These are phyloP conservation scores for Serripes groenlandicus DNA, from an alignment of 2,888 invertebrate genomes.

Conservation along the genomic window DNA sequence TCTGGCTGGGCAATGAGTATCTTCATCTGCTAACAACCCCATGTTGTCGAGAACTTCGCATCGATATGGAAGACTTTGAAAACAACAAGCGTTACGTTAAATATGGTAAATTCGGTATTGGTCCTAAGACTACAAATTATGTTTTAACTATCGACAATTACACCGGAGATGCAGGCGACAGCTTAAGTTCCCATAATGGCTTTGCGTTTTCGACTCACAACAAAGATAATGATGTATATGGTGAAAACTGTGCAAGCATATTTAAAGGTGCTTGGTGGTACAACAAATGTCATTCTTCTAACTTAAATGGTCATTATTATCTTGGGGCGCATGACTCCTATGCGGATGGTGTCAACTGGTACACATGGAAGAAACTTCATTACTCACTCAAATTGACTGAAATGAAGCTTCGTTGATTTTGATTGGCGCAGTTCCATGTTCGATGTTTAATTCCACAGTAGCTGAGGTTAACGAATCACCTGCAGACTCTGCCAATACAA, in stretches of 20 bases:
- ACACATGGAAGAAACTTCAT: slow-evolving; percentile 79
- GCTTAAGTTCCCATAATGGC: slow-evolving; percentile 25
- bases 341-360: slow-evolving; percentile 83
- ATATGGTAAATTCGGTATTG: slow-evolving; percentile 32
- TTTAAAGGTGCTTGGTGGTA: slow-evolving; percentile 80
- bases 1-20: slow-evolving; percentile 51
- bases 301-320: slow-evolving; percentile 81
- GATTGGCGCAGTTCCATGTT: too few species aligned
- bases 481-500: too few species aligned
- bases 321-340: slow-evolving; percentile 75
- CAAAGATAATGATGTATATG: slow-evolving; percentile 28
- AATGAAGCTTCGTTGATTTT: too few species aligned
- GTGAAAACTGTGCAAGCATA: slow-evolving; percentile 54
- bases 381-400: slow-evolving; percentile 79
- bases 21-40: slow-evolving; percentile 18
- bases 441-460: too few species aligned
- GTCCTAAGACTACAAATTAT: slow-evolving; percentile 21
- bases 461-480: too few species aligned
- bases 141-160: slow-evolving; percentile 18
- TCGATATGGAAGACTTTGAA: slow-evolving; percentile 41
- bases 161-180: slow-evolving; percentile 35
- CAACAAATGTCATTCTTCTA: slow-evolving; percentile 74
- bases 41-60: slow-evolving; percentile 28
- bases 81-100: slow-evolving; percentile 30
- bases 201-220: slow-evolving; percentile 34